These are phyloP conservation scores for Alviniconcha marisindica DNA, from an alignment of 1,140 invertebrate genomes.

Conservation along the genomic window DNA sequence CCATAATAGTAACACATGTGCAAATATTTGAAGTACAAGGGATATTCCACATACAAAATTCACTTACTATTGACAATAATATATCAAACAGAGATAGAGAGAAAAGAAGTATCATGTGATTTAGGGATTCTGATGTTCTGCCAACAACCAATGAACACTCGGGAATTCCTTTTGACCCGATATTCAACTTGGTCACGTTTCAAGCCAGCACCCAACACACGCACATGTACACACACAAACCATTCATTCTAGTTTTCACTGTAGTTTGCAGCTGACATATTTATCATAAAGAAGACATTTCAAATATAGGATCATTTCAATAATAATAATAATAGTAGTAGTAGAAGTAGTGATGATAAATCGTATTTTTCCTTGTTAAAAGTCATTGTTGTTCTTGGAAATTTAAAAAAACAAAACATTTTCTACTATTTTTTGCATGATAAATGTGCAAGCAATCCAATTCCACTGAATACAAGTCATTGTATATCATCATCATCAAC, in stretches of 20 bases:
- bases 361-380: constrained; percentile 1
- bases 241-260: constrained; percentile 2
- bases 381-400: constrained; percentile 14
- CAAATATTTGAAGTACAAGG: constrained; percentile 24
- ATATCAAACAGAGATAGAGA: constrained; percentile 14
- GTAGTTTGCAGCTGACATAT: not conserved
- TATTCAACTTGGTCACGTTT: not conserved
- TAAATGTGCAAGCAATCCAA: constrained; percentile 35
- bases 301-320: constrained; percentile 29
- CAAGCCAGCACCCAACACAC: constrained; percentile 34
- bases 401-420: not conserved
- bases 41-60: constrained; percentile 20
- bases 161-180: not conserved
- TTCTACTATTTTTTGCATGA: constrained; percentile 20
- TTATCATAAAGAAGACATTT: constrained; percentile 23
- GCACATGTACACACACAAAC: not conserved
- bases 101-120: constrained; percentile 21
- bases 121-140: constrained; percentile 16
- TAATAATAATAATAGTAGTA: constrained; percentile 18
- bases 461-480: constrained; percentile 28
- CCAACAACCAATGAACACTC: not conserved
- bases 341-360: not conserved
- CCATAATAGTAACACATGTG: constrained; percentile 16
- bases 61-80: constrained; percentile 9
- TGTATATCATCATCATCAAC: constrained; percentile 25